phyloP scores from a whole-genome alignment of 2,888 invertebrate genomes.

The Eupithecia centaureata region DNA sequence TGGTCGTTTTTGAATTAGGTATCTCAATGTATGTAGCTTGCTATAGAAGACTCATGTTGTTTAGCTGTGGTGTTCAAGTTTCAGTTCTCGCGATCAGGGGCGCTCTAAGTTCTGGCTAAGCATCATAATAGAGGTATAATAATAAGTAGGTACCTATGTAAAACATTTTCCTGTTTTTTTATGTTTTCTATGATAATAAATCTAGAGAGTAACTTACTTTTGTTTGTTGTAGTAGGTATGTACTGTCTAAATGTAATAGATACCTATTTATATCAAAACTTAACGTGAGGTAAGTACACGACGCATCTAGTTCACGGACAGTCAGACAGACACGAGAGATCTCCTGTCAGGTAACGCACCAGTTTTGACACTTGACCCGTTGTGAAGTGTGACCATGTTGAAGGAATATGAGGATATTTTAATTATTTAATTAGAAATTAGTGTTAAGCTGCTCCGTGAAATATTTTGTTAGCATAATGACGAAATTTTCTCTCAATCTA shows the following conservation, averaged over 20 bases:
- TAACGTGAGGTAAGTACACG: constrained; percentile 26
- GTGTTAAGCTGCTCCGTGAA: too few species aligned
- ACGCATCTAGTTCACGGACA: constrained; percentile 31
- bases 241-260: too few species aligned
- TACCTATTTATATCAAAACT: neutral
- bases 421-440: too few species aligned
- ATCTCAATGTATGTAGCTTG: too few species aligned
- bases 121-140: too few species aligned
- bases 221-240: neutral
- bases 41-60: too few species aligned
- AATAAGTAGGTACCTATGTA: neutral
- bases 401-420: neutral
- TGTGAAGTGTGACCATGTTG: constrained; percentile 32
- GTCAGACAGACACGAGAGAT: constrained; percentile 42
- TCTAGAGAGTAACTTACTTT: neutral
- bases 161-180: neutral
- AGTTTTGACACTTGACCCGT: constrained; percentile 68
- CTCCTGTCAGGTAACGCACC: constrained; percentile 50
- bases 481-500: too few species aligned
- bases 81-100: too few species aligned
- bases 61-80: too few species aligned
- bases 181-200: neutral
- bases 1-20: too few species aligned
- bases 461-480: too few species aligned
- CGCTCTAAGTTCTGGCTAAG: too few species aligned